These are phyloP conservation scores for Papilio protenor DNA, from an alignment of 2,888 invertebrate species.

Conservation along the genomic window DNA sequence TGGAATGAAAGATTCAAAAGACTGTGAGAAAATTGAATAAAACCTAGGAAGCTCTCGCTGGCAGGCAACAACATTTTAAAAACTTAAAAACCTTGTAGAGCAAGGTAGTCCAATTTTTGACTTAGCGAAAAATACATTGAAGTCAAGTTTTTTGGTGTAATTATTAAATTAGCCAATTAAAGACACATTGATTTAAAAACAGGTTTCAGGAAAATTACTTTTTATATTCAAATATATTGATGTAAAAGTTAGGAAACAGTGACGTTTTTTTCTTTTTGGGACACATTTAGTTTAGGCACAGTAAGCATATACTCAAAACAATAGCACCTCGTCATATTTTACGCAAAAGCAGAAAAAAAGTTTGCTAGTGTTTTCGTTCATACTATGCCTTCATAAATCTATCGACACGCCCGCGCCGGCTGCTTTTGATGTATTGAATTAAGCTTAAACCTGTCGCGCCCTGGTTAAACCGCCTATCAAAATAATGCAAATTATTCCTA, in stretches of 20 bases:
- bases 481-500: constrained; percentile 11
- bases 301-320: neutral
- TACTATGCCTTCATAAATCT: constrained; percentile 35
- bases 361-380: constrained; percentile 22
- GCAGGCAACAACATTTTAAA: neutral
- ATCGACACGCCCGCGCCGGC: constrained; percentile 40
- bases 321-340: constrained; percentile 15
- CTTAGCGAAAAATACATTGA: neutral
- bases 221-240: too few relatives aligned
- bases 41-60: constrained; percentile 9
- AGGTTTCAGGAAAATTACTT: neutral
- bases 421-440: constrained; percentile 41
- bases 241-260: neutral
- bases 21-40: constrained; percentile 22
- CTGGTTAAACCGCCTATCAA: neutral
- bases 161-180: too few relatives aligned
- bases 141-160: too few relatives aligned
- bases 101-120: neutral
- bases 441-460: constrained; percentile 33
- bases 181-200: neutral
- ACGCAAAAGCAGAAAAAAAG: constrained; percentile 11
- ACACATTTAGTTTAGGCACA: neutral
- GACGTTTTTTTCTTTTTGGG: neutral
- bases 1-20: constrained; percentile 36
- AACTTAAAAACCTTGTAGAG: constrained; percentile 11